Evolutionary conservation across 1,140 invertebrate species (phyloP).

Genomic region (Argopecten irradians): DNA sequence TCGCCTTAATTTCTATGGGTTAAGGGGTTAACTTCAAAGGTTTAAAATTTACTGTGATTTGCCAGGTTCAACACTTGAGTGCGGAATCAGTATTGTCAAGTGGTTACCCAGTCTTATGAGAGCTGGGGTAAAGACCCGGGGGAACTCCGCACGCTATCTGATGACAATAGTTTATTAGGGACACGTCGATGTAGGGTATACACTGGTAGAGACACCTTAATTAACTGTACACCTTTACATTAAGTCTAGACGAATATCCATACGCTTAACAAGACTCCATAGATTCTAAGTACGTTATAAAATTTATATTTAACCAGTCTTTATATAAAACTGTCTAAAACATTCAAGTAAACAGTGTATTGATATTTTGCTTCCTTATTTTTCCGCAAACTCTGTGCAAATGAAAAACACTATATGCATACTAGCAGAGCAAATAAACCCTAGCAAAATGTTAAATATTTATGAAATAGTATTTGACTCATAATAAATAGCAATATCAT

Average conservation of each 20-base stretch:
- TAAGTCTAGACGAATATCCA: background rate
- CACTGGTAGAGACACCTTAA: background rate
- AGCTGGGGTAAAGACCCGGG: background rate
- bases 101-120: background rate
- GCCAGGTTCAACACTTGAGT: background rate
- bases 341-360: too few species aligned
- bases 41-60: conserved; percentile 19
- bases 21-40: conserved; percentile 8
- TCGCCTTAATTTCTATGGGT: background rate
- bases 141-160: background rate
- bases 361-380: too few species aligned
- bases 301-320: too few species aligned
- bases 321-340: too few species aligned
- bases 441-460: too few species aligned
- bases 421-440: too few species aligned
- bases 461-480: too few species aligned
- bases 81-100: background rate
- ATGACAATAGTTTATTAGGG: background rate
- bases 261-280: too few species aligned
- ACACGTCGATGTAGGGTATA: background rate
- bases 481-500: too few species aligned
- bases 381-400: too few species aligned
- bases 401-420: too few species aligned
- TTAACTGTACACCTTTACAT: background rate
- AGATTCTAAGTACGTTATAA: too few species aligned